Evolutionary conservation across 53 echinoderm and acorn worm genomes (phyloP).

Genomic region (Actinopyga echinites): DNA sequence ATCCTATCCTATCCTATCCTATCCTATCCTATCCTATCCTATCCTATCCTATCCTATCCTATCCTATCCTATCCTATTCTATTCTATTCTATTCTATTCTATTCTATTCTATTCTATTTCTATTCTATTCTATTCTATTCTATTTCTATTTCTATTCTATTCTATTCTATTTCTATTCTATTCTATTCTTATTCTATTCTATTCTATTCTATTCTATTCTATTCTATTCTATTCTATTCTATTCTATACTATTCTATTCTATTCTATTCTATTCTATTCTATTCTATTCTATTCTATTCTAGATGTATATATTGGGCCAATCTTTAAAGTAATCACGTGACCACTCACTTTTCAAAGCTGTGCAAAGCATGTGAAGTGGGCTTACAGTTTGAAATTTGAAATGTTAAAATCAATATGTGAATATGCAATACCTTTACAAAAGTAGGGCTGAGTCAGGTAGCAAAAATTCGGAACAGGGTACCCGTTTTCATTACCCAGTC

Average conservation of each 20-base stretch:
- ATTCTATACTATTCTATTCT: conserved; percentile 19
- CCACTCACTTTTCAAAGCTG: too few relatives aligned
- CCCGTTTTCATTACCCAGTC: too few relatives aligned
- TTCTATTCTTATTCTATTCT: conserved; percentile 36
- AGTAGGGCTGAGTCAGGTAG: too few relatives aligned
- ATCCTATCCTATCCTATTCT: conserved; percentile 12
- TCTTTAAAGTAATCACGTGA: too few relatives aligned
- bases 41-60: neutral
- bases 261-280: conserved; percentile 20
- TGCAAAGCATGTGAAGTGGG: too few relatives aligned
- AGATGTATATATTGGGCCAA: too few relatives aligned
- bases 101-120: conserved; percentile 9
- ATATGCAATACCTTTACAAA: too few relatives aligned
- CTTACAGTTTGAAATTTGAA: too few relatives aligned
- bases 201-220: conserved; percentile 14
- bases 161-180: conserved; percentile 41
- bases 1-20: too few relatives aligned
- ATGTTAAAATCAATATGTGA: too few relatives aligned
- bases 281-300: conserved; percentile 38
- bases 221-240: conserved; percentile 28
- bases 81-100: conserved; percentile 31
- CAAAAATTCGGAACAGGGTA: too few relatives aligned
- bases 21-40: neutral
- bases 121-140: conserved; percentile 33
- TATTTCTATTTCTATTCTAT: conserved; percentile 16